Base-by-base conservation (phyloP, 2,888 invertebrate genomes). In the Teleiodes luculella region DNA sequence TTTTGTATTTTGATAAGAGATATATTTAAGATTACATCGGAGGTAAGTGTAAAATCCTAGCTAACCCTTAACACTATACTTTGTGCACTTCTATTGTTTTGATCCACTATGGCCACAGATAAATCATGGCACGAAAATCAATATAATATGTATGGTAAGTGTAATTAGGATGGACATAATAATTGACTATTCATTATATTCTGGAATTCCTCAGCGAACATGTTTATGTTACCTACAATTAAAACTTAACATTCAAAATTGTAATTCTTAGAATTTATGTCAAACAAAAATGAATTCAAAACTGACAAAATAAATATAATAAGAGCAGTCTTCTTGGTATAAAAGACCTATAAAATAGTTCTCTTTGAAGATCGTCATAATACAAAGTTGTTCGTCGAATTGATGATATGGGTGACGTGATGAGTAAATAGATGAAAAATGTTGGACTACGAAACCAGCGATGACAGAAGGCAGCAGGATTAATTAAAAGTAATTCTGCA, bases 21-120 rank as follows among this genome's bases (percentile, higher is more conserved):
- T n/a, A 6, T n/a, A 16, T 20, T 18, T 18, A 41, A 20, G 48
- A 18, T 41, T 46, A 7, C 18, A n/a, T 33, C 35, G 14, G 11
- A 18, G 48, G 35, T 24, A 48, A 33, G 48, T 48, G 20, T 35
- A 48, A 48, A 48, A 53, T 20, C 30, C 36, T 48, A 48, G 8
- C 37, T 53, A 53, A 53, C n/a, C 33, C 52, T 11, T 53, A 53
- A n/a, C 2, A 37, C 16, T 47, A 46, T 48, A 49, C 31, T 39
- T 39, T 48, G 48, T 48, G 48, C 48, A 35, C 18, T n/a, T 11
- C 35, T 48, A 35, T 48, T 48, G 48, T 48, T 48, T 35, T 20
- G 48, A 16, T 46, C 13, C 8, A 30, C 31, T 46, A 46, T 31
- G 31, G 46, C 46, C 31, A 46, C 14, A 7, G 3, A 11, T 35